Evolutionary conservation across 2,113 vertebrate species (phyloP).

Genomic region (Gambusia holbrooki): DNA sequence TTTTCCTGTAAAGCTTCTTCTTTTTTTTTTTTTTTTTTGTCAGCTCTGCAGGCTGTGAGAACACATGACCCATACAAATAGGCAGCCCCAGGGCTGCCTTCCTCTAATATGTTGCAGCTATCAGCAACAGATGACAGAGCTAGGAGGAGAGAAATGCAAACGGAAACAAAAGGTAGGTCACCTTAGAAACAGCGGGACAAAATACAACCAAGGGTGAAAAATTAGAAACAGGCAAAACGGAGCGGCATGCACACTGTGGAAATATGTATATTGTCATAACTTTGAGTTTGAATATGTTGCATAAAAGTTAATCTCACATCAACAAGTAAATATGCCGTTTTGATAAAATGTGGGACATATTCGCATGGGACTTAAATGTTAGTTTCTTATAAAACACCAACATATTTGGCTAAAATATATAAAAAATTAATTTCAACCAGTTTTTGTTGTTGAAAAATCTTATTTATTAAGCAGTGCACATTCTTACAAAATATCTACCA

Average conservation of each 20-base stretch:
- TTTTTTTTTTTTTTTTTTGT: constrained; percentile 43
- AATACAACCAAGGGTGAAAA: constrained; percentile 12
- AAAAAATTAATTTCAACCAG: too few species aligned
- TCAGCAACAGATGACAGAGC: constrained; percentile 68
- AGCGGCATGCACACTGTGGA: not conserved
- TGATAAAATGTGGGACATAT: too few species aligned
- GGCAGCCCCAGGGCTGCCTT: constrained; percentile 60
- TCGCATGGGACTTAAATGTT: too few species aligned
- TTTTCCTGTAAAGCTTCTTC: constrained; percentile 61
- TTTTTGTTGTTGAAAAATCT: too few species aligned
- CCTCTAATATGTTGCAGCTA: constrained; percentile 62
- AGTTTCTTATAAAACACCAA: too few species aligned
- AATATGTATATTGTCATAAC: too few species aligned
- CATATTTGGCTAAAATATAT: too few species aligned
- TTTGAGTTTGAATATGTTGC: too few species aligned
- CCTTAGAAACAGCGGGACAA: constrained; percentile 33
- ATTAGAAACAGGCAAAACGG: constrained; percentile 1
- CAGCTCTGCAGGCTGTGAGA: constrained; percentile 59
- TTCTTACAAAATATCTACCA: too few species aligned
- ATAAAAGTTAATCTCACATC: too few species aligned
- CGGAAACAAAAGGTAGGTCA: constrained; percentile 42
- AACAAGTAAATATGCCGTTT: too few species aligned
- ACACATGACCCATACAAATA: constrained; percentile 66
- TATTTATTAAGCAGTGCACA: too few species aligned
- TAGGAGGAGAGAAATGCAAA: constrained; percentile 21